These are phyloP conservation scores for Liasis olivaceus DNA, from an alignment of 2,797 vertebrate species.

Conservation along the genomic window DNA sequence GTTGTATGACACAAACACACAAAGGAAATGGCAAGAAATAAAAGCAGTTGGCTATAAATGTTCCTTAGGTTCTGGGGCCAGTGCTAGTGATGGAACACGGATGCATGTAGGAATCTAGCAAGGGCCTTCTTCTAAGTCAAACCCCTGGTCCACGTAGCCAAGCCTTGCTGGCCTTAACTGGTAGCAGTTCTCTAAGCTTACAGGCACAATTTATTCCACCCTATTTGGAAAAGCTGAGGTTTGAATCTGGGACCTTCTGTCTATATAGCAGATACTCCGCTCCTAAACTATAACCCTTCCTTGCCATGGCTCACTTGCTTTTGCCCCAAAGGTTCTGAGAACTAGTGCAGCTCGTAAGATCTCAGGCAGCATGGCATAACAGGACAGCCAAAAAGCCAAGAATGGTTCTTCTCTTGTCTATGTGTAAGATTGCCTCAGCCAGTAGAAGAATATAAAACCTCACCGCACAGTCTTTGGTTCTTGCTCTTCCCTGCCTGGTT, in stretches of 20 bases:
- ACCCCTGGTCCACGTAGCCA: background rate
- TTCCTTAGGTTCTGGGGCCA: background rate
- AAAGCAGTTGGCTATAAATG: background rate
- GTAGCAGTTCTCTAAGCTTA: background rate
- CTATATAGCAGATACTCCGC: background rate
- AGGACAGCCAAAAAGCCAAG: background rate
- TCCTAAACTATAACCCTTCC: background rate
- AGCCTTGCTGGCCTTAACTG: background rate
- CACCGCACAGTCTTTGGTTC: background rate
- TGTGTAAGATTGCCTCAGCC: background rate
- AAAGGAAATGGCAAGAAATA: background rate
- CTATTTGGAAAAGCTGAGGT: background rate
- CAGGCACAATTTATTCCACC: background rate
- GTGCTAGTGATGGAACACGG: background rate
- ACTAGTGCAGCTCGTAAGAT: background rate
- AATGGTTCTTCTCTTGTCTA: background rate
- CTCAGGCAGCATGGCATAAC: background rate
- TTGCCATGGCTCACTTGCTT: background rate
- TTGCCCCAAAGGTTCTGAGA: background rate
- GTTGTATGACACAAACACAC: background rate
- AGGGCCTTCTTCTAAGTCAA: background rate
- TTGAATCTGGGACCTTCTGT: background rate
- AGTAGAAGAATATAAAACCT: background rate
- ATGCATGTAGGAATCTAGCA: background rate
- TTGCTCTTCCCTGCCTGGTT: background rate